Conservation (phyloP, 2,888 invertebrate species). For the Chymomyza procnemis region DNA sequence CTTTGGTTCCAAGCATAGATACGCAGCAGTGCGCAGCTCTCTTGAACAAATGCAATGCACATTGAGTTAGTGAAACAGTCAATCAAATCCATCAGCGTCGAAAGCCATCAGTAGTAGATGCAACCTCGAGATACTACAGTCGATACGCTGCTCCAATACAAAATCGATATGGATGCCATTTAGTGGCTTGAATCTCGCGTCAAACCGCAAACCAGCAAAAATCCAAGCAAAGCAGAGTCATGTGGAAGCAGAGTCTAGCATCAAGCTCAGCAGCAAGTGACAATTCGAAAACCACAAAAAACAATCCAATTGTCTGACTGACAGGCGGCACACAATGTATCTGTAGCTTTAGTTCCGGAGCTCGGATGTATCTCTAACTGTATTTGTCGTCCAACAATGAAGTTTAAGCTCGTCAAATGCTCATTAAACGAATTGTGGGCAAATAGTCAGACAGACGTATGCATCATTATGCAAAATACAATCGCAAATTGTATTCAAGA, state of each 20-base stretch:
- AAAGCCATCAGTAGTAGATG: slow-evolving; percentile 17
- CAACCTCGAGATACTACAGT: slow-evolving; percentile 16
- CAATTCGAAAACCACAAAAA: slow-evolving; percentile 44
- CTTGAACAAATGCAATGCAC: slow-evolving; percentile 19
- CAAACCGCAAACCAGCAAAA: neutral
- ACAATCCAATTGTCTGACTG: slow-evolving; percentile 57
- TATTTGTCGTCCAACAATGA: slow-evolving; percentile 5
- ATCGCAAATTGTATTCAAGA: slow-evolving; percentile 23
- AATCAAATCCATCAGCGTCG: slow-evolving; percentile 45
- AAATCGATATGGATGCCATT: slow-evolving; percentile 10
- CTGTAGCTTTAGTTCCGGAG: neutral
- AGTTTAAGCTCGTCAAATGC: slow-evolving; percentile 50
- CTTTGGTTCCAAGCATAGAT: too few species aligned
- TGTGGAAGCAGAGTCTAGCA: neutral
- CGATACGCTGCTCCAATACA: neutral
- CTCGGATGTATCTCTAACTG: slow-evolving; percentile 17
- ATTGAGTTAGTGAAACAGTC: slow-evolving; percentile 44
- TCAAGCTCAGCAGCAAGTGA: neutral
- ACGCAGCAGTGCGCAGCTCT: too few species aligned
- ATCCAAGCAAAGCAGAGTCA: neutral
- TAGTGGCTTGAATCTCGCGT: neutral
- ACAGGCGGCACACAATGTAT: neutral
- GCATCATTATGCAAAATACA: slow-evolving; percentile 46
- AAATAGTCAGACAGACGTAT: slow-evolving; percentile 22
- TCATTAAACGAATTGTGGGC: slow-evolving; percentile 52